Evolutionary conservation across 2,888 invertebrate species (phyloP).

Genomic region (Rhyacophila evoluta): DNA sequence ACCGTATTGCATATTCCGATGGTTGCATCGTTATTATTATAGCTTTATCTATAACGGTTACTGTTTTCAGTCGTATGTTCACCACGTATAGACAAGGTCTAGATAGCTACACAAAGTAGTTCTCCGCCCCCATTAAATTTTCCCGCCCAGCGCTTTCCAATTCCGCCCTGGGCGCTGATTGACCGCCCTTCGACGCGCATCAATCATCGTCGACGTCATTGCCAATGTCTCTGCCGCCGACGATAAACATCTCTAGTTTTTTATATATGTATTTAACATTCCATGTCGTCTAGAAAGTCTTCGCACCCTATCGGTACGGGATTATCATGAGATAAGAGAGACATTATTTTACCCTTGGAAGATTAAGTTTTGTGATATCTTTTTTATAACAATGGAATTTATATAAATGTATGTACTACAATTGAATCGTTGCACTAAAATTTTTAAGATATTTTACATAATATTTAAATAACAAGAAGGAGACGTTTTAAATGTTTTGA

Average conservation of each 20-base stretch:
- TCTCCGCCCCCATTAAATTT: too few species aligned
- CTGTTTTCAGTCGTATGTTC: too few species aligned
- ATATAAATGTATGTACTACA: too few species aligned
- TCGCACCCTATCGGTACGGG: background rate
- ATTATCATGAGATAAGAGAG: background rate
- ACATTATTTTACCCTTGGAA: background rate
- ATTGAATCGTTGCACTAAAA: too few species aligned
- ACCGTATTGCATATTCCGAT: too few species aligned
- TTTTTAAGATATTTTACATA: too few species aligned
- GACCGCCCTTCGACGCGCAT: constrained; percentile 10
- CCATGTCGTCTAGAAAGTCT: background rate
- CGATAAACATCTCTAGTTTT: constrained; percentile 1
- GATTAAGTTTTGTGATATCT: background rate
- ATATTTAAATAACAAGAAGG: too few species aligned
- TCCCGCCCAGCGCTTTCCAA: background rate
- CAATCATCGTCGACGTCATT: constrained; percentile 4
- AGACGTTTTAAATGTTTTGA: too few species aligned
- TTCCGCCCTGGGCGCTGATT: constrained; percentile 13
- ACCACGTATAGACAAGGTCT: too few species aligned
- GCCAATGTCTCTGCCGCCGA: background rate
- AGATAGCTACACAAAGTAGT: too few species aligned
- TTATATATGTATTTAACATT: background rate
- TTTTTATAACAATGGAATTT: background rate
- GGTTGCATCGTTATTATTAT: too few species aligned
- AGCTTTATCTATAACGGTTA: too few species aligned